Conservation (phyloP, 2,888 invertebrate species). For the Acanthoscelides obtectus region DNA sequence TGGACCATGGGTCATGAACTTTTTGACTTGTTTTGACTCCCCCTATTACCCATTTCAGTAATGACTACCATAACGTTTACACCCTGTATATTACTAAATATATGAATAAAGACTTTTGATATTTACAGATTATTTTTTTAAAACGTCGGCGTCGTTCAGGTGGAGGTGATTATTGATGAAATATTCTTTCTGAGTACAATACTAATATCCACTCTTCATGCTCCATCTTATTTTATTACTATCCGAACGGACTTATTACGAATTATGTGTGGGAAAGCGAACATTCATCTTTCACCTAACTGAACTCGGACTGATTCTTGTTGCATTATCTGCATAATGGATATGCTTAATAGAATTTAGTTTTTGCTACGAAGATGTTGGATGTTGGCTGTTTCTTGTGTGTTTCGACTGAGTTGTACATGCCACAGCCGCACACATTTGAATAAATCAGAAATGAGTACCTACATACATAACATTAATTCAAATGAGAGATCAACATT, state of each 20-base stretch:
- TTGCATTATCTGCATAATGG: background rate
- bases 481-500: no score
- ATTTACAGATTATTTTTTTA: no score
- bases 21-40: no score
- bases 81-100: no score
- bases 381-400: background rate
- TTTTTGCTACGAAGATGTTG: background rate
- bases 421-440: background rate
- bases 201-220: no score
- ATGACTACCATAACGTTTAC: no score
- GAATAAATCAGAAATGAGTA: background rate
- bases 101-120: no score
- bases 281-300: background rate
- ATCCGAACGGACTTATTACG: background rate
- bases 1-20: no score
- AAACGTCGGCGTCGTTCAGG: no score
- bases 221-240: background rate
- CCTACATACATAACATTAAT: background rate
- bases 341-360: background rate
- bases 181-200: no score
- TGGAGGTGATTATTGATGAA: no score
- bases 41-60: no score
- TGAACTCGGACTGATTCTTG: background rate
- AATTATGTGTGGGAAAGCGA: background rate
- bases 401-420: background rate